phyloP scores from a whole-genome alignment of 2,797 vertebrate genomes.

The Argya squamiceps region DNA sequence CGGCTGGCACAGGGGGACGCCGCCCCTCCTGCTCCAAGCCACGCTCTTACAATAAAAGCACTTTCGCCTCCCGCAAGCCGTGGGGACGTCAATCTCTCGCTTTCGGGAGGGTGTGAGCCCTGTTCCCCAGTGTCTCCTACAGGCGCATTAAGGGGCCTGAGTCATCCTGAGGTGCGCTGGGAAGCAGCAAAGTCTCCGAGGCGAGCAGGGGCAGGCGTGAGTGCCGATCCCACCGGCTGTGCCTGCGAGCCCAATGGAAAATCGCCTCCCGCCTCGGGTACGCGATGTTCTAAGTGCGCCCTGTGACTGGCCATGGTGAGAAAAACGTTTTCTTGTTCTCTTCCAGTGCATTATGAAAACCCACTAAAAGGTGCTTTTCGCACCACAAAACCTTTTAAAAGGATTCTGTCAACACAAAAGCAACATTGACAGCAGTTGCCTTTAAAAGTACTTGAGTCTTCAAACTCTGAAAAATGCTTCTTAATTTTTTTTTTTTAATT shows the following conservation, averaged over 20 bases:
- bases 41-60: background rate
- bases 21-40: background rate
- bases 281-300: background rate
- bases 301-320: background rate
- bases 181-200: background rate
- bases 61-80: background rate
- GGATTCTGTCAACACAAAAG: constrained; percentile 52
- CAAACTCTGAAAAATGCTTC: background rate
- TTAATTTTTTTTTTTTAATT: background rate
- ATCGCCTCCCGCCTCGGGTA: background rate
- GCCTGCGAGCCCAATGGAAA: background rate
- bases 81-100: rapidly evolving
- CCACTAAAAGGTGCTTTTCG: constrained; percentile 65
- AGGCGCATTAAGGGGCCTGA: background rate
- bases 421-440: constrained; percentile 3
- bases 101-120: background rate
- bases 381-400: constrained; percentile 68
- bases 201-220: background rate
- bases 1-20: background rate
- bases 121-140: background rate
- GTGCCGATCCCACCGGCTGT: background rate
- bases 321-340: constrained; percentile 64
- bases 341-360: constrained; percentile 51
- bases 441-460: constrained; percentile 18
- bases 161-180: background rate